Percentiles rank a stretch among this genome's conserved stretches.
Evolutionary conservation across 2,888 invertebrate genomes (phyloP).

Genomic region (Leistus spinibarbis): DNA sequence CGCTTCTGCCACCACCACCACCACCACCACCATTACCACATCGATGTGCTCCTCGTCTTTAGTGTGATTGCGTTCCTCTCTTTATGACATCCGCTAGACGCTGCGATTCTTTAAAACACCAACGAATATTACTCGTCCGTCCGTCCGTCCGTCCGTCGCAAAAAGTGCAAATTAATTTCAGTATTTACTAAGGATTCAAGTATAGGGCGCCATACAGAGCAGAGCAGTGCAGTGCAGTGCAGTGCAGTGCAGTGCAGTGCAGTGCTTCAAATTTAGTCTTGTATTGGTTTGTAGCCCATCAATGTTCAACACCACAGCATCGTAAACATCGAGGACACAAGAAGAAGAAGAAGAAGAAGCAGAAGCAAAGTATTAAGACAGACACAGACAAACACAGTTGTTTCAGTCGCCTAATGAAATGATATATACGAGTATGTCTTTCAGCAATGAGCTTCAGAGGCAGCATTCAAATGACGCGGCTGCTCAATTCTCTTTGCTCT

Average conservation of each 20-base stretch:
- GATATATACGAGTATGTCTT: too few species aligned
- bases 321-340: background rate
- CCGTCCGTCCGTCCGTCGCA: background rate
- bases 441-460: conserved; percentile 34
- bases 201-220: too few species aligned
- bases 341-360: background rate
- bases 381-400: conserved; percentile 25
- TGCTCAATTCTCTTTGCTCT: conserved; percentile 39
- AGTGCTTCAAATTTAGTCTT: too few species aligned
- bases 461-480: conserved; percentile 54
- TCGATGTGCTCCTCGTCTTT: conserved; percentile 17
- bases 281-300: background rate
- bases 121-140: conserved; percentile 28
- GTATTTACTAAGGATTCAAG: background rate
- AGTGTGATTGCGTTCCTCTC: conserved; percentile 32
- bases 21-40: background rate
- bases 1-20: background rate
- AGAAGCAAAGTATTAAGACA: conserved; percentile 6
- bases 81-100: conserved; percentile 36
- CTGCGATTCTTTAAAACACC: conserved; percentile 36
- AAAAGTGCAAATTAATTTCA: conserved; percentile 5
- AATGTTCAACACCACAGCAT: background rate
- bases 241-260: too few species aligned
- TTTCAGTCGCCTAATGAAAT: conserved; percentile 36
- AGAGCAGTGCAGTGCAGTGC: too few species aligned